Base-by-base conservation (phyloP, 1,140 invertebrate genomes). In the Cheumatopsyche charites region DNA sequence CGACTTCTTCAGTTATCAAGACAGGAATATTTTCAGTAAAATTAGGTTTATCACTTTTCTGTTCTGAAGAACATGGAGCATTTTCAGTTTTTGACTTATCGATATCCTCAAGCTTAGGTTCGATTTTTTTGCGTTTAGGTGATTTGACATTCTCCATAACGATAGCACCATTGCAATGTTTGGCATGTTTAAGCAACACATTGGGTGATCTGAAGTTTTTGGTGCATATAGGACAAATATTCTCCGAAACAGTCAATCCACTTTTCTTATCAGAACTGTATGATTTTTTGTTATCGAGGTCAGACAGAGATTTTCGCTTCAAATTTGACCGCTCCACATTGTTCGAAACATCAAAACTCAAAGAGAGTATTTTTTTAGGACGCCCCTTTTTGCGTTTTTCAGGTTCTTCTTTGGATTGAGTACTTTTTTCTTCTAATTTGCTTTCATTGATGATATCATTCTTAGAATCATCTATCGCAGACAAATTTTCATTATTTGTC, bases 121-220 rank as follows among this genome's bases (percentile, higher is more conserved):
- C 29, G 12, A 67, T 62, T 58, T 71, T 72, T 47, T 67, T 67
- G 36, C 62, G 66, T 26, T 71, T 70, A 1, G 73, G 73, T 2
- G 70, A 72, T 58, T 72, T 75, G 4, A 75, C 21, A 19, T 26
- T 15, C 21, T 75, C 73, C n/a, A 52, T 26, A 29, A 63, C 65
- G 11, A 72, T 75, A 17, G 80, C 81, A 0, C 82, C 83, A 1
- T 81, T 81, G 68, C 83, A 85, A 78, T 85, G 83, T 73, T 85
- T 84, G 1, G 84, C 83, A 72, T 85, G 83, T 78, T 84, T 85
- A 72, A 83, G 82, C 25, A 85, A 80, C 36, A 85, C 83, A 77
- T 84, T 83, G 76, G 83, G 80, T 47, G 82, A 82, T 63, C 83
- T 77, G 71, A 84, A 85, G 13, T 83, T 73, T 78, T 85, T 85